Base-by-base conservation (phyloP, 2,113 vertebrate species). In the Pterocles burchelli region DNA sequence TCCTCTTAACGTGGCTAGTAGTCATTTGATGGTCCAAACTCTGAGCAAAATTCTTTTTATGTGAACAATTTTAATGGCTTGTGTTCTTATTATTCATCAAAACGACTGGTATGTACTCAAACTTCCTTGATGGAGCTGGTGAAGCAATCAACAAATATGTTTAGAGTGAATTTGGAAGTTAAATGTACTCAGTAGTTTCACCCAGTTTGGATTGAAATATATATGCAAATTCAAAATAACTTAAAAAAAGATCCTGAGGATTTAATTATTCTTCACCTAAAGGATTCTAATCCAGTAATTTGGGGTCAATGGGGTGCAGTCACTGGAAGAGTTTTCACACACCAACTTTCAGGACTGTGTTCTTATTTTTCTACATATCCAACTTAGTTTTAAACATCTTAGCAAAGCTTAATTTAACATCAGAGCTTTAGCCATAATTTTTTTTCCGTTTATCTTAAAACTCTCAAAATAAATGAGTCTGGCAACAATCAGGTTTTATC, bases 331-430 rank as follows among this genome's bases (percentile, higher is more conserved):
- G 4, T 2, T 62, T 92, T 92, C 33, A 36, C 21, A 66, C 7
- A 49, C 3, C 2, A 14, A 17, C 3, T 73, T 81, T 57, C 36
- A 48, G 24, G 46, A 57, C 3, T 52, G 2, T 0, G 0, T 74
- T 89, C 25, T 67, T 48, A 48, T 36, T 88, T 85, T 83, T 41
- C 14, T 59, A 3, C 28, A 13, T n/a, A 57, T 57, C 31, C 11
- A 48, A 28, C 26, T 73, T 52, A 57, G 14, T 57, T 80, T 80
- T 70, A 81, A 95, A 77, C 1, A n/a, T 36, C 14, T 66, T 66
- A 65, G 19, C 6, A 66, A 88, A 80, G 9, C 8, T 79, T 59
- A 76, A 55, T 46, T 68, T 68, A 52, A 17, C 26, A 63, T 20
- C 34, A 74, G 38, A 75, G 3, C 9, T 61, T 83, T 61, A 75